phyloP scores from a whole-genome alignment of 2,888 invertebrate genomes.

The Polia nebulosa region DNA sequence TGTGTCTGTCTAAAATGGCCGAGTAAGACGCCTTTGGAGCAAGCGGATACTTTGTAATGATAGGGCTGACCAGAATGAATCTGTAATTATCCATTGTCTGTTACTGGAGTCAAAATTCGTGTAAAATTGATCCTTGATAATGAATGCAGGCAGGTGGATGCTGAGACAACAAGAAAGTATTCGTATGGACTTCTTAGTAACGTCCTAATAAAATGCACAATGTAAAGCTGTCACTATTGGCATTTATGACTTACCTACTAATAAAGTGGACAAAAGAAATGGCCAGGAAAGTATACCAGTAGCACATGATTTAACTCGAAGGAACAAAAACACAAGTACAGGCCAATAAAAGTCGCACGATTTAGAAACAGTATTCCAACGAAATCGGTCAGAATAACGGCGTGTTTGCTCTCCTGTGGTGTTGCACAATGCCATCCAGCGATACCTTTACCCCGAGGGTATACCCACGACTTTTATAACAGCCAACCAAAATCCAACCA shows the following conservation, averaged over 20 bases:
- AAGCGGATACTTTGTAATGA: constrained; percentile 62
- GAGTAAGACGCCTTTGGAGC: constrained; percentile 50
- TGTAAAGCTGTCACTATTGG: constrained; percentile 9
- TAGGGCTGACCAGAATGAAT: constrained; percentile 63
- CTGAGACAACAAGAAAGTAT: not conserved
- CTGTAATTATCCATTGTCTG: constrained; percentile 65
- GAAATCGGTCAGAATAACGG: constrained; percentile 68
- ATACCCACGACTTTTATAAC: constrained; percentile 74
- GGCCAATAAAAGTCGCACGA: constrained; percentile 46
- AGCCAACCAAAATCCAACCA: constrained; percentile 58
- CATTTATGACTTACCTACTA: not conserved
- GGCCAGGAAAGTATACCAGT: constrained; percentile 11
- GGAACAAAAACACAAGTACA: constrained; percentile 50
- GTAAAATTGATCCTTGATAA: constrained; percentile 44
- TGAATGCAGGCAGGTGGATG: constrained; percentile 33
- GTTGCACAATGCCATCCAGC: constrained; percentile 68
- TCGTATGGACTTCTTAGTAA: not conserved
- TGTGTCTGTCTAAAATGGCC: constrained; percentile 55
- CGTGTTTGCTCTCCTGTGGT: constrained; percentile 64
- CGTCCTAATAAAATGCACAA: not conserved
- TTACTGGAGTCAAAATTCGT: constrained; percentile 52
- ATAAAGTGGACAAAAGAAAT: constrained; percentile 13
- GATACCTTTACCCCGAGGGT: constrained; percentile 68
- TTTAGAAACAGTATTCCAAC: constrained; percentile 64
- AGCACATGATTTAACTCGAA: constrained; percentile 25